Base-by-base conservation (phyloP, 2,888 invertebrate species). In the Junonia oenone region DNA sequence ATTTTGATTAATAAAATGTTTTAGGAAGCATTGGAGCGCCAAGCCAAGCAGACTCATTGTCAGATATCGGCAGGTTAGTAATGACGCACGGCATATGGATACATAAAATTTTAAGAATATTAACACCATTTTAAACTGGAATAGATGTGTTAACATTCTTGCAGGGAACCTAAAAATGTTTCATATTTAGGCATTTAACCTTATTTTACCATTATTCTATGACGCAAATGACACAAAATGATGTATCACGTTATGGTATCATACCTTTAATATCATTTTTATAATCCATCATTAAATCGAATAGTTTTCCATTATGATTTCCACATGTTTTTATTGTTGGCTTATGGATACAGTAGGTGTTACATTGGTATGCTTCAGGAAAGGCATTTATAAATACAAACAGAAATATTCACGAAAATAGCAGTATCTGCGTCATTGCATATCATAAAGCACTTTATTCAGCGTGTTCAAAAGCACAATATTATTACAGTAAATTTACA, bases 41-140 rank as follows among this genome's bases (percentile, higher is more conserved):
- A 19, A 40, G 74, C 63, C 74, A 78, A 56, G 66, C 77, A 68
- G 75, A 81, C n/a, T n/a, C 59, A 73, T 77, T n/a, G n/a, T n/a
- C n/a, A 71, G 81, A 83, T 64, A 74, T 80, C 73, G 83, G 84
- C 82, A 86, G 86, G 87, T 87, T 62, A 68, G 56, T 56, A 11
- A 47, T 45, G 45, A 46, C 46, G 52, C 46, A 38, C 19, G 13
- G 3, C 19, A 19, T 38, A 26, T 43, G 33, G 29, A 45, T 33
- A 26, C 27, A 52, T 38, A 46, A 19, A 45, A 45, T 46, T 46
- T 38, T 46, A 26, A n/a, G 26, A 43, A 8, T 43, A 43, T 43
- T 43, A 43, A 43, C 43, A 9, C 38, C 14, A 35, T 51, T 43
- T 33, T 6, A 33, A 40, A 51, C 22, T 29, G 9, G 19, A 52